Percentiles rank a stretch among this genome's conserved stretches.
Conservation (phyloP, 2,113 vertebrate species). For the Phyllostomus hastatus region DNA sequence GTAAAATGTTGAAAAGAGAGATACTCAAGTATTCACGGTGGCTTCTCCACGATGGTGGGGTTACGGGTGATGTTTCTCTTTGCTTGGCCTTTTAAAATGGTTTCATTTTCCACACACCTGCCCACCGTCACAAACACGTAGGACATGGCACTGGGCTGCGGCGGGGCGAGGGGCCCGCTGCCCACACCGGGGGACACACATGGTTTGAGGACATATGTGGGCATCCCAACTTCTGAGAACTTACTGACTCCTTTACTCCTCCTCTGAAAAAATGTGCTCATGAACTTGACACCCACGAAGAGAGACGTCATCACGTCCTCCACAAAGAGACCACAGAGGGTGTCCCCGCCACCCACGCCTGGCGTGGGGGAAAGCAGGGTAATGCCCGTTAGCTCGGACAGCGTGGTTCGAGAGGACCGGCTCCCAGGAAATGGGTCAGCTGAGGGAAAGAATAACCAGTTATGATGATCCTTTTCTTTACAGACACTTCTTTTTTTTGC, state of each 20-base stretch:
- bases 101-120: neutral
- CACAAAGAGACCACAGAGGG: neutral
- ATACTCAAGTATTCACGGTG: neutral
- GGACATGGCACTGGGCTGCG: accelerated
- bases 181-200: neutral
- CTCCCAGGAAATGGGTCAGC: neutral
- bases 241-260: no score
- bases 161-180: neutral
- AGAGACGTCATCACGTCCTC: neutral
- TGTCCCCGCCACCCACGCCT: accelerated
- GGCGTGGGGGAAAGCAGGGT: accelerated
- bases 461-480: neutral
- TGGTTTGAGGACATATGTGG: neutral
- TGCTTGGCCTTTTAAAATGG: neutral
- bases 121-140: accelerated
- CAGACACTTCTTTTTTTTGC: accelerated
- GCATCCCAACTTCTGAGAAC: neutral
- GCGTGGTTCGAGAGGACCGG: no score
- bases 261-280: neutral
- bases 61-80: neutral
- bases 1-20: neutral
- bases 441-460: no score
- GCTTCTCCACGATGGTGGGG: neutral
- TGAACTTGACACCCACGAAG: neutral
- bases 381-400: accelerated